Evolutionary conservation across 2,797 vertebrate species (phyloP), one percentile per base, ranked within the genome.

Genomic region (Margarornis squamiger): DNA sequence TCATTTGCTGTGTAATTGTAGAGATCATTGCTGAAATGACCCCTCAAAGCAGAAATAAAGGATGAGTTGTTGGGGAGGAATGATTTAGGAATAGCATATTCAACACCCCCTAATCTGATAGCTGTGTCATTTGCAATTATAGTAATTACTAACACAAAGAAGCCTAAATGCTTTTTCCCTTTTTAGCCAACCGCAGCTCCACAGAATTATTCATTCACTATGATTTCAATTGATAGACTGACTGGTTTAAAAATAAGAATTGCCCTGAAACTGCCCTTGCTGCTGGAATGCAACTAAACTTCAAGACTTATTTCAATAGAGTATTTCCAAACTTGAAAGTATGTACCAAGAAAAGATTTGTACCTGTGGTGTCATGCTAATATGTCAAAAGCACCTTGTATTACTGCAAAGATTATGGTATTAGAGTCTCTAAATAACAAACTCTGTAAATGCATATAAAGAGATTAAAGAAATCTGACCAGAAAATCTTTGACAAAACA

Each of bases 21-120:
- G 26, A 82, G 71, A 59, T 73, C 72, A 30, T 43, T 73, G 63
- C 59, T 61, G 71, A 74, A 93, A 71, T 74, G 77, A 91, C 78
- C 84, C 81, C 85, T 92, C 45, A 85, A 87, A 92, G 63, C 63
- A 76, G 74, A 92, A 94, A 82, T 67, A 75, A 62, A 86, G 58
- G 23, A 15, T 61, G 55, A 87, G 45, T 30, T 91, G 45, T 22
- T 73, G 45, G 15, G 55, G 27, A 78, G 71, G 39, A 85, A 49
- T 85, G 18, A 55, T 85, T 87, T 65, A 43, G 74, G 77, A 94
- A 46, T 49, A 85, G 9, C 52, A 36, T 17, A 48, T 68, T 94
- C 74, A 61, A 46, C 46, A 86, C 51, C 17, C 24, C 24, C 52
- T 80, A 34, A 87, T 85, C 65, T 77, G 72, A 54, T 85, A 91